Base-by-base conservation (phyloP, 2,113 vertebrate genomes). In the Trichechus manatus region DNA sequence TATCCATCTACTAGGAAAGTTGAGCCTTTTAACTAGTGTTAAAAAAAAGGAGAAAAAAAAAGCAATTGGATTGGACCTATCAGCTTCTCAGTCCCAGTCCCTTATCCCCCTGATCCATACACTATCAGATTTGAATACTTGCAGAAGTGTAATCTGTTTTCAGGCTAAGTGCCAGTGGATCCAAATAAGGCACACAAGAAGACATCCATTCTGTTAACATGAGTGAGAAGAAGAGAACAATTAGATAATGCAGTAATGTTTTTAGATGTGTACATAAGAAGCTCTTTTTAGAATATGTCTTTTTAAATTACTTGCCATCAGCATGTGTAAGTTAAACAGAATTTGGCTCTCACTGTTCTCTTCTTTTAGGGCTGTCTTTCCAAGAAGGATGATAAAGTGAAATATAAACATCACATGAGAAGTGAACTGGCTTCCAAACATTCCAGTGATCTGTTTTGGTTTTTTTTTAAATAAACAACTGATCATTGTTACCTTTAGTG, bases 401-500 rank as follows among this genome's bases (percentile, higher is more conserved):
- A 98, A 98, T 96, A 98, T 99, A 99, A 99, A 98, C 98, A 98
- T 68, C 97, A 97, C 97, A 98, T 98, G 98, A 98, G 98, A 99
- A 98, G 98, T 98, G 98, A 98, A 93, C 98, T 98, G 91, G 97
- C 98, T 99, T 98, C 98, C 98, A 99, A 98, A 98, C 98, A 99
- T 99, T 98, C 98, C 98, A 98, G 96, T 98, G 96, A 97, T 95
- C 98, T 98, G 74, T 98, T 50, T 27, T 78, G 87, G 90, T 87
- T 84, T 91, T 91, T 92, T 85, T 93, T 97, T 56, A 96, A 98
- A 98, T 99, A 99, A 99, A 98, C 98, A 98, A 98, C 97, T 98
- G 97, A 98, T 98, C 98, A 95, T 97, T 98, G 97, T 98, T 99
- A 98, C 98, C 98, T 99, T 98, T 98, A 98, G 95, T 97, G 96